Evolutionary conservation across 2,797 vertebrate genomes (phyloP).

Genomic region (Alosa sapidissima): DNA sequence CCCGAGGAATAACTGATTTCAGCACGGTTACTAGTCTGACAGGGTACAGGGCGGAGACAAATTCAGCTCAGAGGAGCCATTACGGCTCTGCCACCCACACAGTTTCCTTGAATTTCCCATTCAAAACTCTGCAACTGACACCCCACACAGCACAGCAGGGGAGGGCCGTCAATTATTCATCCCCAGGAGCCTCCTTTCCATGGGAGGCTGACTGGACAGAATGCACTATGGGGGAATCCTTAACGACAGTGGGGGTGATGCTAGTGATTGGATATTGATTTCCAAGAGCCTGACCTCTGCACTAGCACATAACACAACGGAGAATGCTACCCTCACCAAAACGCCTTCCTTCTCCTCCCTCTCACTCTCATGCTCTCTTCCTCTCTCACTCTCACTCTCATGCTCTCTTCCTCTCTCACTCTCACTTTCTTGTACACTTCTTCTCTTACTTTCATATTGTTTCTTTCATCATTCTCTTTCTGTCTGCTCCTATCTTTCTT

Average conservation of each 20-base stretch:
- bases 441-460: neutral
- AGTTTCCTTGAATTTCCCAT: conserved; percentile 2
- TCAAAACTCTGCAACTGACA: neutral
- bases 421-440: neutral
- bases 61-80: neutral
- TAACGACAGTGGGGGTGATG: neutral
- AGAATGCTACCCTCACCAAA: conserved; percentile 7
- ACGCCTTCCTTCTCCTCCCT: neutral
- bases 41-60: neutral
- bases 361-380: neutral
- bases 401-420: neutral
- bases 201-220: neutral
- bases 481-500: neutral
- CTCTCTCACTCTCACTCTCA: neutral
- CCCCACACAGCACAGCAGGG: neutral
- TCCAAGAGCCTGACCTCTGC: conserved; percentile 1
- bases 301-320: neutral
- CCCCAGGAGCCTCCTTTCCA: conserved; percentile 18
- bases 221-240: conserved; percentile 5
- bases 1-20: neutral
- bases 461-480: neutral
- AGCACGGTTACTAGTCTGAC: neutral
- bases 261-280: conserved; percentile 25
- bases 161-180: neutral
- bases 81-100: conserved; percentile 1